phyloP scores from a whole-genome alignment of 2,888 invertebrate genomes.

The Nesidiocoris tenuis region DNA sequence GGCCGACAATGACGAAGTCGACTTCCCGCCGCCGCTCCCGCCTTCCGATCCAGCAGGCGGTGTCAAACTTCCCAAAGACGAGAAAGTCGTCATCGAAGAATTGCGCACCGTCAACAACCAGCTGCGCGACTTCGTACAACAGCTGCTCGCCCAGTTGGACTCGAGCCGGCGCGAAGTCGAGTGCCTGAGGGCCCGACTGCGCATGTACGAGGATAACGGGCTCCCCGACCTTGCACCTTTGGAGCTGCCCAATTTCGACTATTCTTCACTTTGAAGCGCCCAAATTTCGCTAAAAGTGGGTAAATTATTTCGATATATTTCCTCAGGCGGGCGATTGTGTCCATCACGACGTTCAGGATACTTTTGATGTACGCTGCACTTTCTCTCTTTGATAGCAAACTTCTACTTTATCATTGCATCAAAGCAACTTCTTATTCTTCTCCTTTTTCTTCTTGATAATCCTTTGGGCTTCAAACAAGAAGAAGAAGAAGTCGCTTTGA shows the following conservation, averaged over 20 bases:
- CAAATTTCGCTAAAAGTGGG: neutral
- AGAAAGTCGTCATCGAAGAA: slow-evolving; percentile 66
- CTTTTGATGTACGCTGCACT: too few relatives aligned
- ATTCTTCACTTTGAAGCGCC: slow-evolving; percentile 30
- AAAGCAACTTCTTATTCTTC: too few relatives aligned
- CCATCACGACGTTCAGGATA: too few relatives aligned
- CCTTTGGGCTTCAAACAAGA: too few relatives aligned
- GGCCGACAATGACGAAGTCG: slow-evolving; percentile 36
- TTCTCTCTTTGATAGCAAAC: too few relatives aligned
- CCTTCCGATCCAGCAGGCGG: neutral
- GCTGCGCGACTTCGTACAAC: slow-evolving; percentile 61
- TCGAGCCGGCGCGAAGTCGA: slow-evolving; percentile 66
- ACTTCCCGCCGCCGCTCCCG: neutral
- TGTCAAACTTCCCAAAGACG: slow-evolving; percentile 59
- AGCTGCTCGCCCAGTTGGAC: slow-evolving; percentile 65
- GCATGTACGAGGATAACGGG: slow-evolving; percentile 51
- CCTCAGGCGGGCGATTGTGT: too few relatives aligned
- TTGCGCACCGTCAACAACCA: slow-evolving; percentile 65
- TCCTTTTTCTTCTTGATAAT: too few relatives aligned
- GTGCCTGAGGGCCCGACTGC: slow-evolving; percentile 53
- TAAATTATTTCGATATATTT: neutral
- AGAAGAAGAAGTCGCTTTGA: too few relatives aligned
- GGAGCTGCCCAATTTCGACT: slow-evolving; percentile 57
- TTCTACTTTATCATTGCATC: too few relatives aligned
- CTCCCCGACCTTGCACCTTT: slow-evolving; percentile 61